Percentiles rank a stretch among this genome's conserved stretches.
Conservation (phyloP, 2,113 vertebrate genomes). For the Atrichornis clamosus region DNA sequence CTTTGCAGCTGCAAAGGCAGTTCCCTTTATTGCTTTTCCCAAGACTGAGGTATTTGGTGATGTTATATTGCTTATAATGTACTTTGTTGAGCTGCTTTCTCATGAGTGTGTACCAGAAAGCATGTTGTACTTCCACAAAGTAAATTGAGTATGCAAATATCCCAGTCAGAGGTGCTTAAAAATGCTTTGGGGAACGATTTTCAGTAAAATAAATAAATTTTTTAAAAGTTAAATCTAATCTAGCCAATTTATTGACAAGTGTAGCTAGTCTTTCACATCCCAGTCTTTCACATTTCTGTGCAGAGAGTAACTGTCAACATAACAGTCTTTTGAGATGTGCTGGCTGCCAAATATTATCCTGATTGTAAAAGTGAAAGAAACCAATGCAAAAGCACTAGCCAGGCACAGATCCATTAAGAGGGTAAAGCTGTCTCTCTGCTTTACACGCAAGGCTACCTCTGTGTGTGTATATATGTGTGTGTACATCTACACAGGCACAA, state of each 20-base stretch:
- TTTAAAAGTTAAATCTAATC: neutral
- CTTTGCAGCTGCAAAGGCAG: neutral
- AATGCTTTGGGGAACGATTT: neutral
- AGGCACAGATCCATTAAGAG: neutral
- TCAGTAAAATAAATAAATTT: neutral
- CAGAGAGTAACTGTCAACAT: neutral
- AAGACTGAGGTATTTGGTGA: neutral
- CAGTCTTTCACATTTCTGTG: neutral
- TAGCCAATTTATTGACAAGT: neutral
- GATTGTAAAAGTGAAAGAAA: constrained; percentile 3
- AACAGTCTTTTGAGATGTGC: neutral
- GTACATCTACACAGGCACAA: neutral
- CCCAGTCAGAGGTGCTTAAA: neutral
- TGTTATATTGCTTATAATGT: neutral
- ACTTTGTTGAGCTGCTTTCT: neutral
- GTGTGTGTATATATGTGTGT: fast-evolving
- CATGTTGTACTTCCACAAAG: neutral
- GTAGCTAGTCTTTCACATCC: neutral
- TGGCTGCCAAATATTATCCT: neutral
- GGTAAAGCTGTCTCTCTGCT: neutral
- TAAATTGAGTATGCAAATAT: neutral
- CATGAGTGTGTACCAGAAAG: neutral
- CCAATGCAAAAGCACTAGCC: neutral
- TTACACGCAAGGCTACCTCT: neutral
- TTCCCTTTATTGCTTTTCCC: neutral